These are phyloP conservation scores for Maniola jurtina DNA, from an alignment of 1,140 invertebrate genomes.

Conservation along the genomic window DNA sequence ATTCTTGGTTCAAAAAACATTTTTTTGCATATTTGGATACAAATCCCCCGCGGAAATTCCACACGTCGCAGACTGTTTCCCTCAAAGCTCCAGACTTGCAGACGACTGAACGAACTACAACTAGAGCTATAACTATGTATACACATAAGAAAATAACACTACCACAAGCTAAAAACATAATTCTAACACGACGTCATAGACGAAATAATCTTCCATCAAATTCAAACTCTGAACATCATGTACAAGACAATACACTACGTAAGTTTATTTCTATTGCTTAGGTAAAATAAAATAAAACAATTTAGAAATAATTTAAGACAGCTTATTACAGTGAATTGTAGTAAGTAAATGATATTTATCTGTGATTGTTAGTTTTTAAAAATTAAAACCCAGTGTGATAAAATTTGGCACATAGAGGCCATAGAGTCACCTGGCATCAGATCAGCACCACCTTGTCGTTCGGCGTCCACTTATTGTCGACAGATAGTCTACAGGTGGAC, in stretches of 20 bases:
- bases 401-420: too few relatives aligned
- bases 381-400: too few relatives aligned
- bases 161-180: background rate
- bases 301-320: too few relatives aligned
- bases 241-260: background rate
- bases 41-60: constrained; percentile 55
- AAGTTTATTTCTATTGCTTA: background rate
- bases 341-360: too few relatives aligned
- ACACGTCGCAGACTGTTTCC: constrained; percentile 50
- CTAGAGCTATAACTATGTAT: background rate
- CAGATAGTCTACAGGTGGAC: too few relatives aligned
- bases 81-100: constrained; percentile 35
- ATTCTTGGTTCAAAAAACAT: constrained; percentile 68
- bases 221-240: background rate
- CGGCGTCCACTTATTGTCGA: too few relatives aligned
- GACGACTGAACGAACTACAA: background rate
- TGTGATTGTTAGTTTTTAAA: too few relatives aligned
- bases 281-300: too few relatives aligned
- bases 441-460: too few relatives aligned
- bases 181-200: background rate
- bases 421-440: too few relatives aligned
- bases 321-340: too few relatives aligned
- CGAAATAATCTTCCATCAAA: background rate
- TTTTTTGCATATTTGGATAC: constrained; percentile 62
- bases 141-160: background rate